Evolutionary conservation across 2,113 vertebrate species (phyloP).

Genomic region (Spheniscus mendiculus): DNA sequence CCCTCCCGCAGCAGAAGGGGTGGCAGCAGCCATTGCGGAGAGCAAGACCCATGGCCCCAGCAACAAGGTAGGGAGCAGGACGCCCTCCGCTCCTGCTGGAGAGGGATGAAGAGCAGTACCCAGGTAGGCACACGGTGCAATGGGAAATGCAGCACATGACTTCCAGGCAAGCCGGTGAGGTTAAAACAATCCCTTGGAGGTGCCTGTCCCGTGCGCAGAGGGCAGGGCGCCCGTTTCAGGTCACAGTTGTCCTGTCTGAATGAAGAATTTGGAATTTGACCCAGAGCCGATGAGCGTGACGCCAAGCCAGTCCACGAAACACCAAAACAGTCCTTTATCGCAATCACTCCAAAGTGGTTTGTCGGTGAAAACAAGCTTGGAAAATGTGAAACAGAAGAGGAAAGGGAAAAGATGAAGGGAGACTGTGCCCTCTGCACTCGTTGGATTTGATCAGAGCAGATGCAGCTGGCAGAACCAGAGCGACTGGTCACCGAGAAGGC

Average conservation of each 20-base stretch:
- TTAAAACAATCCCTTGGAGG: not conserved
- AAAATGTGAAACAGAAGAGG: not conserved
- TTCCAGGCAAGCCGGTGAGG: not conserved
- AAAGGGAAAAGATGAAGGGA: not conserved
- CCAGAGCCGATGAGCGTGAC: not conserved
- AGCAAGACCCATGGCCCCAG: not conserved
- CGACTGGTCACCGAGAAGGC: not conserved
- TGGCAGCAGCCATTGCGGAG: rapidly evolving
- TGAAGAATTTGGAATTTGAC: not conserved
- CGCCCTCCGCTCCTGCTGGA: not conserved
- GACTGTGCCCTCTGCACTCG: no score
- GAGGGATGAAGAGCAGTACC: not conserved
- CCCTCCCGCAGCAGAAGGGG: not conserved
- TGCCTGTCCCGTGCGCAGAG: rapidly evolving
- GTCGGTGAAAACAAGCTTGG: not conserved
- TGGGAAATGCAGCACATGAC: rapidly evolving
- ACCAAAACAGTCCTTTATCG: not conserved
- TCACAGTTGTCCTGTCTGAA: not conserved
- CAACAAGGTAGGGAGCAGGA: not conserved
- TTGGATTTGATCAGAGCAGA: not conserved
- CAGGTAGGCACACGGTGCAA: not conserved
- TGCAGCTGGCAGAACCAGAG: not conserved
- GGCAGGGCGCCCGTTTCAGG: not conserved
- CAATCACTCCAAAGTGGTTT: not conserved
- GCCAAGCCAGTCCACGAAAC: rapidly evolving